Evolutionary conservation across 2,113 vertebrate species (phyloP).

Genomic region (Myxocyprinus asiaticus): DNA sequence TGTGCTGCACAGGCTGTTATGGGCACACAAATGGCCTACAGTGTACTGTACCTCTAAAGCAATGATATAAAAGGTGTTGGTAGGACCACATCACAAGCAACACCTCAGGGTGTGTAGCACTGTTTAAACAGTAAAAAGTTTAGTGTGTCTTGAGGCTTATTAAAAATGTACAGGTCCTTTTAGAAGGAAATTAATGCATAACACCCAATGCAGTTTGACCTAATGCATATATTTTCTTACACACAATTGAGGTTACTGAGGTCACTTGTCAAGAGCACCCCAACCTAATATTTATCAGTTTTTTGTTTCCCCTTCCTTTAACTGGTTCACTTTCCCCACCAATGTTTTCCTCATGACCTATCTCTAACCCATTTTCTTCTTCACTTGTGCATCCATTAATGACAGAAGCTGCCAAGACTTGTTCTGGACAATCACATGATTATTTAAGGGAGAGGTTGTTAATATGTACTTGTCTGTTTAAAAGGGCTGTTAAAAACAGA

Average conservation of each 20-base stretch:
- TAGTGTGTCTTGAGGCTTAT: not conserved
- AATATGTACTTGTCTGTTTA: not conserved
- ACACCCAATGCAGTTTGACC: no score
- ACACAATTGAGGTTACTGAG: no score
- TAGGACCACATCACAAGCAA: slow-evolving; percentile 2
- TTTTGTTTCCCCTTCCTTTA: not conserved
- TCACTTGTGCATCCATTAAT: not conserved
- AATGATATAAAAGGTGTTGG: slow-evolving; percentile 13
- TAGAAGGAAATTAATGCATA: not conserved
- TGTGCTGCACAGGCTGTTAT: not conserved
- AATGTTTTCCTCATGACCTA: not conserved
- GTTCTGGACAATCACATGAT: not conserved
- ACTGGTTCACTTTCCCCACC: no score
- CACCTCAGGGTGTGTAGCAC: not conserved
- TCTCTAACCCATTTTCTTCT: not conserved
- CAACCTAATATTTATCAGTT: no score
- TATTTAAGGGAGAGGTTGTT: not conserved
- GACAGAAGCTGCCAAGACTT: not conserved
- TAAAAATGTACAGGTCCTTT: not conserved
- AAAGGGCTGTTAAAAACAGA: slow-evolving; percentile 4
- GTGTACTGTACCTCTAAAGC: slow-evolving; percentile 2
- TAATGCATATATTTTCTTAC: no score
- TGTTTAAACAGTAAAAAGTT: not conserved
- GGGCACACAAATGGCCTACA: not conserved
- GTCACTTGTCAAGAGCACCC: no score